These are phyloP conservation scores for Monopterus albus DNA, from an alignment of 2,113 vertebrate species.

Conservation along the genomic window DNA sequence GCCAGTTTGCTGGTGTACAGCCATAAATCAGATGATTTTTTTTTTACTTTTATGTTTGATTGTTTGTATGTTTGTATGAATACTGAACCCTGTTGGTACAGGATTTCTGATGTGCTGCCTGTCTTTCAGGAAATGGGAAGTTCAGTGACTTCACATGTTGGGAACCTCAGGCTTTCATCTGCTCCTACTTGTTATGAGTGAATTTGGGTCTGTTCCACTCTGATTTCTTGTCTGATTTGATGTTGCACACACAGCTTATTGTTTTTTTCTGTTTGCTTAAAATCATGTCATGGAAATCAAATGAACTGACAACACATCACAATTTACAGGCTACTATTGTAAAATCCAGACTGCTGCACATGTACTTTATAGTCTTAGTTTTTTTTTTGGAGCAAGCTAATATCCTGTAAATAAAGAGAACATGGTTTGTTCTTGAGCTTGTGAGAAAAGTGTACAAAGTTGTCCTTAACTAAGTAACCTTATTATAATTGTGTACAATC, in stretches of 20 bases:
- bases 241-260: not conserved
- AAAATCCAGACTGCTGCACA: not conserved
- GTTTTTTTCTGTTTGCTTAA: not conserved
- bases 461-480: too few species aligned
- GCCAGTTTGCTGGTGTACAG: not conserved
- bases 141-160: slow-evolving; percentile 73
- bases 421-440: not conserved
- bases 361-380: not conserved
- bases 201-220: not conserved
- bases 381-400: not conserved
- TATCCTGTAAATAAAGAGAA: slow-evolving; percentile 11
- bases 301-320: too few species aligned
- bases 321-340: not conserved
- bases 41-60: too few species aligned
- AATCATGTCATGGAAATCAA: not conserved
- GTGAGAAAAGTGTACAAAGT: too few species aligned
- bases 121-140: slow-evolving; percentile 59
- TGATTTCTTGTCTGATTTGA: not conserved
- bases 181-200: slow-evolving; percentile 57
- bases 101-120: too few species aligned
- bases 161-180: slow-evolving; percentile 66
- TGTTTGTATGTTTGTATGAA: not conserved
- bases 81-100: too few species aligned
- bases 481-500: too few species aligned
- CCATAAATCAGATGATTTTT: too few species aligned